Percentiles rank a stretch among this genome's conserved stretches.
Evolutionary conservation across 1,140 invertebrate genomes (phyloP).

Genomic region (Caenorhabditis remanei): DNA sequence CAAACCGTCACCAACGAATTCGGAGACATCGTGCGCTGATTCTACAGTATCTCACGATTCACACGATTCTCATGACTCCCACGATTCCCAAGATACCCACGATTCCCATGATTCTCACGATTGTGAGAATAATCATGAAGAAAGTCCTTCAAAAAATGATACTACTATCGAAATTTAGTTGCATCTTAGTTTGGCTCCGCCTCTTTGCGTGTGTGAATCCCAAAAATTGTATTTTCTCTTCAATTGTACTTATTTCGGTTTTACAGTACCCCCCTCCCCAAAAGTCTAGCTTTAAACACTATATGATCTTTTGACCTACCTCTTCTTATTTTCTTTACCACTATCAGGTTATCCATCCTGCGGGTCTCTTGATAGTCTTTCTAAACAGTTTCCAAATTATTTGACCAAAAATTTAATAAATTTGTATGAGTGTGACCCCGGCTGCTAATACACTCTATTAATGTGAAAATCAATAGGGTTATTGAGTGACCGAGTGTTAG

Average conservation of each 20-base stretch:
- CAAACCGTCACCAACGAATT: conserved; percentile 21
- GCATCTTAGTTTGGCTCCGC: neutral
- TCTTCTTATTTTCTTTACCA: neutral
- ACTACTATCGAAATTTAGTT: neutral
- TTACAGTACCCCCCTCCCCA: neutral
- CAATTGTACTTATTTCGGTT: neutral
- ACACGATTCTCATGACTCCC: neutral
- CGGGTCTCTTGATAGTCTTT: conserved; percentile 48
- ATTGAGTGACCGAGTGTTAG: no score
- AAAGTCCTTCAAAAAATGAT: neutral
- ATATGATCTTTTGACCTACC: neutral
- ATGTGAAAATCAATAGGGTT: no score
- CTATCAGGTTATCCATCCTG: conserved; percentile 32
- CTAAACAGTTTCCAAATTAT: neutral
- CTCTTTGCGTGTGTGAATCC: no score
- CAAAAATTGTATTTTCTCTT: no score
- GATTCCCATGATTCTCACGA: no score
- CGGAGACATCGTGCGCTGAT: neutral
- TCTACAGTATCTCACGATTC: conserved; percentile 11
- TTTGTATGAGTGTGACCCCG: no score
- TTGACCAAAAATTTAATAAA: no score
- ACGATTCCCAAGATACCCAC: no score
- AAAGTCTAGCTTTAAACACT: neutral
- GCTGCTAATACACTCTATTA: no score
- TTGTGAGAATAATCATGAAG: no score